phyloP scores from a whole-genome alignment of 2,113 vertebrate genomes.

The Agapornis roseicollis region DNA sequence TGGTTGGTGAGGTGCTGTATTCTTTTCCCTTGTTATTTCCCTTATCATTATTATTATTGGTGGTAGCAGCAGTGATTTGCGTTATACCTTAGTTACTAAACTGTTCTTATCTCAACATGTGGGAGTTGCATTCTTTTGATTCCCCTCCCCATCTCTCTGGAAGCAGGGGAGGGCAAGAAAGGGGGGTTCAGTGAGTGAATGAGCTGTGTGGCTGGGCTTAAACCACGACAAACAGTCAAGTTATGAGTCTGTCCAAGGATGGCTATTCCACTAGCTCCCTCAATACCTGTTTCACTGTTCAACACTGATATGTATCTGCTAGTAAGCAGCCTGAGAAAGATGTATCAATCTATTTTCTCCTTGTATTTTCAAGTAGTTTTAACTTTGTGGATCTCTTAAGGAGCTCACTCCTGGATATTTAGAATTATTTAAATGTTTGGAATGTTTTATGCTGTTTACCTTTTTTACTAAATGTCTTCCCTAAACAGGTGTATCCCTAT shows the following conservation, averaged over 20 bases:
- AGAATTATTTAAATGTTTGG: background rate
- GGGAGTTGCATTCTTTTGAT: no score
- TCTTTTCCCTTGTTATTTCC: no score
- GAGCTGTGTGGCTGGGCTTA: no score
- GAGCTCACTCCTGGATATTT: background rate
- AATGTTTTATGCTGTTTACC: background rate
- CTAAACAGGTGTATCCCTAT: background rate
- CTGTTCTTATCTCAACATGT: no score
- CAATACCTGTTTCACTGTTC: fast-evolving
- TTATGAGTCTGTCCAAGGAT: fast-evolving
- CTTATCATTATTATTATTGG: no score
- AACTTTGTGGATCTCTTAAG: background rate
- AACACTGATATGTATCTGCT: background rate
- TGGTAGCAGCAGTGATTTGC: no score
- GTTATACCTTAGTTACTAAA: no score
- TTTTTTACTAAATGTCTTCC: background rate
- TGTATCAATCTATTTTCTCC: background rate
- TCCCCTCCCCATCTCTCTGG: no score
- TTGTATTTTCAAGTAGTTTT: background rate
- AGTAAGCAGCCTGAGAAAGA: background rate
- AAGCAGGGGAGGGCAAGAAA: no score
- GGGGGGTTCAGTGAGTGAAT: no score
- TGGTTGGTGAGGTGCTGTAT: no score
- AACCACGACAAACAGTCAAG: fast-evolving
- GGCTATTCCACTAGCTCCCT: background rate